These are phyloP conservation scores for Ctenicera cuprea DNA, from an alignment of 2,888 invertebrate genomes.

Conservation along the genomic window DNA sequence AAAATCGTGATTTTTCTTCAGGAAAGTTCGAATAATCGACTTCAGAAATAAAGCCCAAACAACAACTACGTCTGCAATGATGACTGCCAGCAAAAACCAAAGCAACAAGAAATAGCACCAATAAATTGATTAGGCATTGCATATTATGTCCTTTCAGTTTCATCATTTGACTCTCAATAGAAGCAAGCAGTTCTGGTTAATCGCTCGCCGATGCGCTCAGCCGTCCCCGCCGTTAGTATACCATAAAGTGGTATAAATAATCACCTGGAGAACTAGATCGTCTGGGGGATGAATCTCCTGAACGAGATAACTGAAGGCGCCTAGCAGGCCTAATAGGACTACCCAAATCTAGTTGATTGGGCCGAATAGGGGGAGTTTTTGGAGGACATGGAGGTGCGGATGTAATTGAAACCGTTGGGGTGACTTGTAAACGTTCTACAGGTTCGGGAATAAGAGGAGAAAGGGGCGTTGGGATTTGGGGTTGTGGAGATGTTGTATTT, in stretches of 20 bases:
- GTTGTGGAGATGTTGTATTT: conserved; percentile 66
- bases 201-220: conserved; percentile 18
- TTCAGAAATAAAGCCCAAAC: conserved; percentile 3
- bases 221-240: conserved; percentile 39
- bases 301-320: conserved; percentile 64
- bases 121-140: no score
- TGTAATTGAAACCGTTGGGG: conserved; percentile 72
- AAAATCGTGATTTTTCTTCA: no score
- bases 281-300: conserved; percentile 60
- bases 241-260: conserved; percentile 23
- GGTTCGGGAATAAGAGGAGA: conserved; percentile 74
- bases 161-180: background rate
- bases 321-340: conserved; percentile 68
- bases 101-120: conserved; percentile 30
- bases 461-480: conserved; percentile 62
- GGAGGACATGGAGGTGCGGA: conserved; percentile 62
- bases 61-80: background rate
- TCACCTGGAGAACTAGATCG: conserved; percentile 64
- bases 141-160: background rate
- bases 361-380: conserved; percentile 63
- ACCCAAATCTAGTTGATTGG: conserved; percentile 68
- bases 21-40: no score
- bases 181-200: conserved; percentile 32
- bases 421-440: conserved; percentile 72
- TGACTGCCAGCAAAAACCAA: conserved; percentile 17